Percentiles rank a stretch among this genome's conserved stretches.
phyloP scores from a whole-genome alignment of 2,113 vertebrate species.

The Tylochromis polylepis region DNA sequence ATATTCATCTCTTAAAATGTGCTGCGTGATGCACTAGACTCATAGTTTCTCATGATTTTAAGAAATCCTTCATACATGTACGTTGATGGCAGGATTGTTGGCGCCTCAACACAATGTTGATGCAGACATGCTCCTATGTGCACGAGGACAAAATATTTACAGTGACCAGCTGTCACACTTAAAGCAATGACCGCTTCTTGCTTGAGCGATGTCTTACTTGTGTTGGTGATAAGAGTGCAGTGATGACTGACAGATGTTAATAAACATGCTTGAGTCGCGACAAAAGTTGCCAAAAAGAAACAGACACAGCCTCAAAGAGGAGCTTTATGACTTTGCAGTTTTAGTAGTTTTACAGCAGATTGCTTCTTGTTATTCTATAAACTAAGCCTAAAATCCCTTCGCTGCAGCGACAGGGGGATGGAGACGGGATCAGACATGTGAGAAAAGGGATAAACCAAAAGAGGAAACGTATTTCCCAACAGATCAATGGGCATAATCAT shows the following conservation, averaged over 20 bases:
- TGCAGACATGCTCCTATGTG: slow-evolving; percentile 2
- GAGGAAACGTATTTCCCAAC: slow-evolving; percentile 15
- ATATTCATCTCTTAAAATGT: not conserved
- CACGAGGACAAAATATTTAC: not conserved
- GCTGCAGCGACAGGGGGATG: not conserved
- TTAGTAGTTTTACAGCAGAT: slow-evolving; percentile 34
- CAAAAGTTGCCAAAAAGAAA: not conserved
- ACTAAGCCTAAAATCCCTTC: slow-evolving; percentile 53
- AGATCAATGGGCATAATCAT: slow-evolving; percentile 16
- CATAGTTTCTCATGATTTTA: not conserved
- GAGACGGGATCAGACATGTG: slow-evolving; percentile 4
- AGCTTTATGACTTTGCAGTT: slow-evolving; percentile 48
- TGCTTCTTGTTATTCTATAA: slow-evolving; percentile 44
- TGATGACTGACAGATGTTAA: not conserved
- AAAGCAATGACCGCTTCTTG: not conserved
- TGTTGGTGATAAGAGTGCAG: not conserved
- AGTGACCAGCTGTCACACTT: slow-evolving; percentile 14
- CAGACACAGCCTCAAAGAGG: not conserved
- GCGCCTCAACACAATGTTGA: not conserved
- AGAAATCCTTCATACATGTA: not conserved
- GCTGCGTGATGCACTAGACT: accelerated
- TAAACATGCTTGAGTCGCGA: not conserved
- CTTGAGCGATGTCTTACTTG: not conserved
- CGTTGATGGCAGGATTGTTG: not conserved
- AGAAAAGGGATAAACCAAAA: slow-evolving; percentile 24